Conservation (phyloP, 2,888 invertebrate species). For the Physocephala rufipes region DNA sequence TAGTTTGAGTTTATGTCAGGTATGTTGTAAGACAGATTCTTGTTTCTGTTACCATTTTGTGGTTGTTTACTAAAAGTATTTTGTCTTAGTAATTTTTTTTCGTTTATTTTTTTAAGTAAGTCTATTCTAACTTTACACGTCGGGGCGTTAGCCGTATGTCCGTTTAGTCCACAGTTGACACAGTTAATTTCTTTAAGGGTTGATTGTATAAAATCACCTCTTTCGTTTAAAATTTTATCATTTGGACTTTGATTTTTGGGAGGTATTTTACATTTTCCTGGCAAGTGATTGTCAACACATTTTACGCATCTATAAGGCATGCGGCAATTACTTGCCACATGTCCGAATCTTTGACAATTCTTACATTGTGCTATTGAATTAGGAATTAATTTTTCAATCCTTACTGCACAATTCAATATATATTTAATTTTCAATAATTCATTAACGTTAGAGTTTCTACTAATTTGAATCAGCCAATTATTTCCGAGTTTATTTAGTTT, state of each 20-base stretch:
- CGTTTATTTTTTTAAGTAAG: no score
- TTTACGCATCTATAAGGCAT: conserved; percentile 18
- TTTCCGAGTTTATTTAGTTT: neutral
- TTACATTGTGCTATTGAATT: neutral
- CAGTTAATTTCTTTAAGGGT: no score
- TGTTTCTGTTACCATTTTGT: no score
- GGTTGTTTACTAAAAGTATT: no score
- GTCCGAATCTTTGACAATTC: conserved; percentile 21
- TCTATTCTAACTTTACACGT: no score
- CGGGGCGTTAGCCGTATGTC: no score
- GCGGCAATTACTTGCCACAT: neutral
- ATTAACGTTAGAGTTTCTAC: neutral
- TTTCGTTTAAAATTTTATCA: no score
- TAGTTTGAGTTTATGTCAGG: no score
- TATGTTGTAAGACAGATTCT: no score
- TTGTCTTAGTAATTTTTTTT: no score
- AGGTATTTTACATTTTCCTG: conserved; percentile 17
- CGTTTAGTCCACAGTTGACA: no score
- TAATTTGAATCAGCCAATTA: neutral
- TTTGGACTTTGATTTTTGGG: conserved; percentile 12
- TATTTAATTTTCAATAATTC: neutral
- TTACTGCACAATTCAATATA: neutral
- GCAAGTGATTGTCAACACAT: neutral
- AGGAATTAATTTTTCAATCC: conserved; percentile 15
- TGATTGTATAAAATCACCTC: no score